These are phyloP conservation scores for Coenobita brevimanus DNA, from an alignment of 1,140 invertebrate species.

Conservation along the genomic window DNA sequence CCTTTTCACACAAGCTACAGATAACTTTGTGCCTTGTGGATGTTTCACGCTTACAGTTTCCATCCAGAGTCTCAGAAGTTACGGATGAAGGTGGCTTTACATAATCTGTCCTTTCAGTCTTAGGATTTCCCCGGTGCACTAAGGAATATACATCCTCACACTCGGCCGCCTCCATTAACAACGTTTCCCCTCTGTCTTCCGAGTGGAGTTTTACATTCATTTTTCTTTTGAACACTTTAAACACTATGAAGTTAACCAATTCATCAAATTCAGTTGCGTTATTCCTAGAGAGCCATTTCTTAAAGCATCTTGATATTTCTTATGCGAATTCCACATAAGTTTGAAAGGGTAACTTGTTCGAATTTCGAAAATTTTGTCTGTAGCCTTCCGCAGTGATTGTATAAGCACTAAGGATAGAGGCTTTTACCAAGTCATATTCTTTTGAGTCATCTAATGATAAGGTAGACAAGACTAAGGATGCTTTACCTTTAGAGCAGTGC, in stretches of 20 bases:
- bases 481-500: no score
- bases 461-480: no score
- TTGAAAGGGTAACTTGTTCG: no score
- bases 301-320: no score
- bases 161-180: background rate
- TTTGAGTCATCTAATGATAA: no score
- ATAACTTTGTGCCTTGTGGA: background rate
- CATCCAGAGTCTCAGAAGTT: background rate
- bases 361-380: no score
- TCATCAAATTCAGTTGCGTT: background rate
- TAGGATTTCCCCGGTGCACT: background rate
- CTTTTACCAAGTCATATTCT: no score
- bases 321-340: no score
- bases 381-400: no score
- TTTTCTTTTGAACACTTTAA: constrained; percentile 19
- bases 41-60: background rate
- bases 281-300: no score
- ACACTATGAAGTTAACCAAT: background rate
- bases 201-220: background rate
- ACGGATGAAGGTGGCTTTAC: background rate
- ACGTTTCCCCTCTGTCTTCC: constrained; percentile 5
- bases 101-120: constrained; percentile 1
- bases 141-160: constrained; percentile 16
- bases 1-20: constrained; percentile 10
- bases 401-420: no score